Percentiles rank a stretch among this genome's conserved stretches.
These are phyloP conservation scores for Hirtodrosophila alboralis DNA, from an alignment of 2,888 invertebrate genomes.

Conservation along the genomic window DNA sequence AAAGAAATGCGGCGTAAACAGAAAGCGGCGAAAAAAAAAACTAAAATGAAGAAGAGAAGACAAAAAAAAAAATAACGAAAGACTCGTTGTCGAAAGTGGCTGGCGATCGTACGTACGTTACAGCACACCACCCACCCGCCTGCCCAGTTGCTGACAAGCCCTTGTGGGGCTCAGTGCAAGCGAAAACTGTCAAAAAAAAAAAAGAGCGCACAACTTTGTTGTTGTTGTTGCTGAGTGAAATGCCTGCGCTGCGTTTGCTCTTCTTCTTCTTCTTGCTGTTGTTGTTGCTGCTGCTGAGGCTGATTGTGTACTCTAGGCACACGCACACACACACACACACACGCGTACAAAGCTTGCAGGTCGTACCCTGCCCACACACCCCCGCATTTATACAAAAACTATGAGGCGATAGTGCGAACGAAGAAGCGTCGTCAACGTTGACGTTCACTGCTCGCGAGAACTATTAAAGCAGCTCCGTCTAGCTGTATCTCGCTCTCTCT, in stretches of 20 bases:
- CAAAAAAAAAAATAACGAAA: constrained; percentile 56
- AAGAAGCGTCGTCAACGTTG: constrained; percentile 9
- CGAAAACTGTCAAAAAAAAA: constrained; percentile 28
- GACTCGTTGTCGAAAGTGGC: constrained; percentile 67
- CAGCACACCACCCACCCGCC: neutral
- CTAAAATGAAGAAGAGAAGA: constrained; percentile 55
- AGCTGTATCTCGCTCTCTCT: constrained; percentile 18
- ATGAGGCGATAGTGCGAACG: constrained; percentile 68
- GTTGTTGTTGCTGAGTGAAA: constrained; percentile 60
- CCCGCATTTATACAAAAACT: constrained; percentile 36
- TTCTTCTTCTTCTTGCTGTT: no score
- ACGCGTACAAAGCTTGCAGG: constrained; percentile 52
- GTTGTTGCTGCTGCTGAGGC: constrained; percentile 29
- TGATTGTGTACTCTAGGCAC: constrained; percentile 76
- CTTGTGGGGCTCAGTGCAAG: constrained; percentile 25
- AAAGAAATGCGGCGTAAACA: constrained; percentile 77
- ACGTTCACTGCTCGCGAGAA: constrained; percentile 16
- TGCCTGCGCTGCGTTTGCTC: constrained; percentile 57
- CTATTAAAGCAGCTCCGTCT: constrained; percentile 46
- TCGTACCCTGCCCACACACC: constrained; percentile 34
- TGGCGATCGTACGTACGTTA: constrained; percentile 43
- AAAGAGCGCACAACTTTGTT: constrained; percentile 47
- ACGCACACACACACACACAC: constrained; percentile 30
- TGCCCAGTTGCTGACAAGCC: constrained; percentile 23
- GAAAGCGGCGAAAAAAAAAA: constrained; percentile 65